A percentile compares a stretch with the other conserved stretches of the same genome.
Conservation (phyloP, 2,888 invertebrate species). For the Bruchidius siliquastri region DNA sequence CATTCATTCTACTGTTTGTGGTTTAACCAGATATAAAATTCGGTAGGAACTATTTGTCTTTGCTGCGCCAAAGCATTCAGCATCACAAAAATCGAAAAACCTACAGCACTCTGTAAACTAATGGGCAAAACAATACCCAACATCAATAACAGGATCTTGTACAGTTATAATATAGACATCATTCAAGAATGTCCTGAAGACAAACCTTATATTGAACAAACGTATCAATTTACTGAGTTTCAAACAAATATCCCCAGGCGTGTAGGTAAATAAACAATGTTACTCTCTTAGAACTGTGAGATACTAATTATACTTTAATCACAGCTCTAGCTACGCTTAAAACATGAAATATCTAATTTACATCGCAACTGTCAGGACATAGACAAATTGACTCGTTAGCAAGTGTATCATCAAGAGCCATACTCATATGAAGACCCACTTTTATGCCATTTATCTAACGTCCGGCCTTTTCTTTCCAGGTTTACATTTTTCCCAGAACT, state of each 20-base stretch:
- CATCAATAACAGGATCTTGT: no score
- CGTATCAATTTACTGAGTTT: neutral
- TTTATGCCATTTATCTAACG: neutral
- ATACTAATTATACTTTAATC: neutral
- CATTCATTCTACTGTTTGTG: no score
- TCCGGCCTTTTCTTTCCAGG: neutral
- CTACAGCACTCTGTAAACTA: no score
- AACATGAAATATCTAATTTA: neutral
- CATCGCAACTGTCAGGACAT: neutral
- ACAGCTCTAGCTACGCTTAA: neutral
- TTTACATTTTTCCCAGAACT: neutral
- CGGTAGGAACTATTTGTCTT: no score
- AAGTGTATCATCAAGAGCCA: neutral
- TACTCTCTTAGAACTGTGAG: neutral
- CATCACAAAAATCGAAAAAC: no score
- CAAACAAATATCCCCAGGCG: neutral
- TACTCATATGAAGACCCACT: neutral
- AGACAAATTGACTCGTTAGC: neutral
- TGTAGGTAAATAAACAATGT: neutral
- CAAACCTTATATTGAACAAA: neutral
- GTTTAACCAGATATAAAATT: no score
- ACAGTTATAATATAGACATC: no score
- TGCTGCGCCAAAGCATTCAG: no score
- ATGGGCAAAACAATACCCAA: no score
- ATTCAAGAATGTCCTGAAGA: neutral